Base-by-base conservation (phyloP, 2,888 invertebrate species). In the Tetranychus piercei region DNA sequence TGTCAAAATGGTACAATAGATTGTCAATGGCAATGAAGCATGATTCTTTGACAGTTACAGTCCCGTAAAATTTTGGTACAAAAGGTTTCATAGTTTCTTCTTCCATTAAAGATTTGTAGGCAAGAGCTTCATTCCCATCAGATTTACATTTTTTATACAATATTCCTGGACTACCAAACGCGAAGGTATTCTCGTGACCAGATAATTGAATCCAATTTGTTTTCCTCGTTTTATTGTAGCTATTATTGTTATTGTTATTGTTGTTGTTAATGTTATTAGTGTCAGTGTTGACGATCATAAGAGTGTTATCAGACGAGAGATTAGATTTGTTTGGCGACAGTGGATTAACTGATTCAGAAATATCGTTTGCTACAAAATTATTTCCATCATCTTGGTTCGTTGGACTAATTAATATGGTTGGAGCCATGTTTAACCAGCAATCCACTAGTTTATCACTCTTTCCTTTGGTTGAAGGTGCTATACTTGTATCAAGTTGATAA, bases 11-110 rank as follows among this genome's bases (percentile, higher is more conserved):
- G 80, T 91, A 89, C 43, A 95, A 84, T 23, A 97, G 86, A 83
- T 97, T 94, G 84, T 96, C 94, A 77, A 97, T 87, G 83, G 96
- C 95, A 80, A 97, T 94, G 83, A 94, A 97, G 78, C 82, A 85
- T 79, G 84, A 83, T 44, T 80, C 81, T 76, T 83, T 83, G 77
- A 82, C 83, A 77, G 81, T 81, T 64, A 84, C 88, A 81, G 92
- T 89, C 72, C 92, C 87, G 82, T 90, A 90, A 83, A 90, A 94
- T 79, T 87, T 87, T 7, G 94, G 94, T 75, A 92, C 88, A 79
- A 91, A 88, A 78, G 88, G 86, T 78, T 86, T 84, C 81, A 90
- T 86, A 73, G 87, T 85, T 55, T 2, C 55, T 81, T 94, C 93
- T 77, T 87, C 86, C 78, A 88, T 88, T 77, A 94, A 84, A 18